phyloP scores from a whole-genome alignment of 2,797 vertebrate species.

The Varecia variegata region DNA sequence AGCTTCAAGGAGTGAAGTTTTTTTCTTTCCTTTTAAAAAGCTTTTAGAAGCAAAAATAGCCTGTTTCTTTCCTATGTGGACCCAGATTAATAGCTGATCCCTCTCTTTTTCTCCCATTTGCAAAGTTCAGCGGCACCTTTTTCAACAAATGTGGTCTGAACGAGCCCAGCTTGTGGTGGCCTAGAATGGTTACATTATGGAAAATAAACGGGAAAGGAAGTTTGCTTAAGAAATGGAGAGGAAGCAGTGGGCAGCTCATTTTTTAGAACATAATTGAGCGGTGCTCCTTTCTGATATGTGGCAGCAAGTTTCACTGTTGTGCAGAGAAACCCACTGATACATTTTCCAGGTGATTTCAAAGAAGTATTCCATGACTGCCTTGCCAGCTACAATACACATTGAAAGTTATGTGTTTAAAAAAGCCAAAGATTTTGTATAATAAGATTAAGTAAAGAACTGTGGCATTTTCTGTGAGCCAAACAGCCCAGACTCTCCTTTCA shows the following conservation, averaged over 20 bases:
- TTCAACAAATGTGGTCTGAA: slow-evolving; percentile 41
- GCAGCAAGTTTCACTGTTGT: slow-evolving; percentile 1
- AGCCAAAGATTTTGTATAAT: slow-evolving; percentile 41
- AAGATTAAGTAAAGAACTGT: slow-evolving; percentile 47
- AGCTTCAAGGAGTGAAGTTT: not conserved
- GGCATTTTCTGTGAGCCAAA: slow-evolving; percentile 25
- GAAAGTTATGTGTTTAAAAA: slow-evolving; percentile 42
- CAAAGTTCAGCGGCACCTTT: slow-evolving; percentile 52
- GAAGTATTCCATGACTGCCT: slow-evolving; percentile 9
- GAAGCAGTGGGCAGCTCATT: slow-evolving; percentile 58
- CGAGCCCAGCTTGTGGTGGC: slow-evolving; percentile 3
- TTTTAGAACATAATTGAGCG: slow-evolving; percentile 56
- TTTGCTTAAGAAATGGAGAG: slow-evolving; percentile 63
- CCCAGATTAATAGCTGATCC: slow-evolving; percentile 48
- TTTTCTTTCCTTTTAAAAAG: not conserved
- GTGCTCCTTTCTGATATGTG: slow-evolving; percentile 12
- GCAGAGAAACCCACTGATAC: slow-evolving; percentile 5
- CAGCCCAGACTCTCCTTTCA: not conserved
- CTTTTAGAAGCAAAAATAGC: slow-evolving; percentile 66
- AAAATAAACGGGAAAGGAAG: slow-evolving; percentile 63
- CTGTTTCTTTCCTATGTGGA: slow-evolving; percentile 36
- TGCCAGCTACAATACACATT: not conserved
- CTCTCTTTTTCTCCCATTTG: slow-evolving; percentile 1
- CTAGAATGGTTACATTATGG: slow-evolving; percentile 58
- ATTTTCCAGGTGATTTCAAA: slow-evolving; percentile 45